Conservation (phyloP, 2,113 vertebrate genomes). For the Python bivittatus region DNA sequence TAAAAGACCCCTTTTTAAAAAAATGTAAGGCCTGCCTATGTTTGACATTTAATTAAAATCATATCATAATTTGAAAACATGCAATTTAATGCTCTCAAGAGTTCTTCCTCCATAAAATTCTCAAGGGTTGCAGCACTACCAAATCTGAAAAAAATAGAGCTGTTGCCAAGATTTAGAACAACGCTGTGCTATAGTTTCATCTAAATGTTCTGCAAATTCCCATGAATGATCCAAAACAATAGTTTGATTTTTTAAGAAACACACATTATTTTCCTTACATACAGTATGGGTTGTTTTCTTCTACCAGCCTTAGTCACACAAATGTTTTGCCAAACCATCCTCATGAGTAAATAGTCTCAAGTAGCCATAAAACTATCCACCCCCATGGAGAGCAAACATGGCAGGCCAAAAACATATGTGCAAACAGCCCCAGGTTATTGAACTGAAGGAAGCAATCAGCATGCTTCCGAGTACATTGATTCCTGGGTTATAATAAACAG, state of each 20-base stretch:
- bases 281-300: neutral
- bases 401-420: neutral
- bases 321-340: neutral
- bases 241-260: neutral
- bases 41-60: conserved; percentile 21
- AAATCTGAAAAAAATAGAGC: neutral
- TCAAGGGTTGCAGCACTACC: neutral
- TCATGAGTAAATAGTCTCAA: neutral
- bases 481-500: neutral
- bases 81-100: neutral
- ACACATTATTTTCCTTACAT: too few species aligned
- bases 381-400: neutral
- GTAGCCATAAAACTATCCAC: neutral
- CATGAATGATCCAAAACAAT: neutral
- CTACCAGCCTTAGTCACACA: neutral
- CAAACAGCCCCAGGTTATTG: neutral
- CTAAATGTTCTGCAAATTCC: neutral
- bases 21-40: neutral
- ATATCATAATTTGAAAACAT: neutral
- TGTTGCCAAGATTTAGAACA: neutral
- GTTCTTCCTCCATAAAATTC: neutral
- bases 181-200: neutral
- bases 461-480: neutral
- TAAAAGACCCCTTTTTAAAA: neutral
- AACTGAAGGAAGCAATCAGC: neutral